phyloP scores from a whole-genome alignment of 2,888 invertebrate genomes.

The Trachelus tabidus region DNA sequence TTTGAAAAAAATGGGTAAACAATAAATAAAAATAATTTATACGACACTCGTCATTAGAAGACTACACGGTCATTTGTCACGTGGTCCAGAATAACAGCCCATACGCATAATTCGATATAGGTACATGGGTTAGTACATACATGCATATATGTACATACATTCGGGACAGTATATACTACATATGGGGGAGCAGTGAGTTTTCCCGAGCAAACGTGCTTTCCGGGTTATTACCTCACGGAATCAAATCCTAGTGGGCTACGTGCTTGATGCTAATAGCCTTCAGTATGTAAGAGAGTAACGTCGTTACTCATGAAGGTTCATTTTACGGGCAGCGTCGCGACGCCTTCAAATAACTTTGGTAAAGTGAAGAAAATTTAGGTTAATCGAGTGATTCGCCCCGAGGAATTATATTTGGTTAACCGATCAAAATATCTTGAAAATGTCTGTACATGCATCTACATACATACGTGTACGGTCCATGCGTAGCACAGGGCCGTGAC shows the following conservation, averaged over 20 bases:
- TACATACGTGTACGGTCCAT: neutral
- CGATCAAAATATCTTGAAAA: too few relatives aligned
- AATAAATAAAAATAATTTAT: neutral
- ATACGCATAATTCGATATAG: neutral
- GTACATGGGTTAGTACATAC: neutral
- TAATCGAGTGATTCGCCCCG: too few relatives aligned
- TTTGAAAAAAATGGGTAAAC: neutral
- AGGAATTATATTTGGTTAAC: too few relatives aligned
- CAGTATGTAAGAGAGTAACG: neutral
- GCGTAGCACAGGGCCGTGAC: neutral
- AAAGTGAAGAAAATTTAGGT: too few relatives aligned
- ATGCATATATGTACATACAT: neutral
- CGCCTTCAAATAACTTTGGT: neutral
- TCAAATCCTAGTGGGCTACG: conserved; percentile 51
- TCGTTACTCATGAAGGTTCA: neutral
- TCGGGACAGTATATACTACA: conserved; percentile 29
- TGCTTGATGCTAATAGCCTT: conserved; percentile 48
- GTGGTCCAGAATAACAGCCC: neutral
- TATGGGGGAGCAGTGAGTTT: conserved; percentile 36
- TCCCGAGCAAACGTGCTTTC: conserved; percentile 45
- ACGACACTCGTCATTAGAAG: neutral
- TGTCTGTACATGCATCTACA: neutral
- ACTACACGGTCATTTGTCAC: neutral
- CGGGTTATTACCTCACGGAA: conserved; percentile 51
- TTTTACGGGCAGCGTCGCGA: neutral